phyloP scores from a whole-genome alignment of 2,888 invertebrate genomes.

The Latrodectus hesperus region DNA sequence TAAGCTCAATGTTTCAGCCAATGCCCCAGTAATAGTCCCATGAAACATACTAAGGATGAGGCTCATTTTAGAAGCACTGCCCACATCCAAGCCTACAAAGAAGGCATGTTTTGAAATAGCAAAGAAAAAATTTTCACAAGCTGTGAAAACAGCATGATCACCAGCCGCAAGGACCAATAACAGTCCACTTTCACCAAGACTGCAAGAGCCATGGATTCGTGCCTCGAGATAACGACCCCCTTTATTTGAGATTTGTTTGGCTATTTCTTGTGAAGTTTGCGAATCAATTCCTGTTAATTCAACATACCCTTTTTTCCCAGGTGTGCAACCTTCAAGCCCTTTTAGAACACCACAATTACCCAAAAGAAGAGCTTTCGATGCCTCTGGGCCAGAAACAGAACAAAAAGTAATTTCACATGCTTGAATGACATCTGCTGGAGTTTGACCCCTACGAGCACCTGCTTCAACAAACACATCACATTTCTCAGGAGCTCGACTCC shows the following conservation, averaged over 20 bases:
- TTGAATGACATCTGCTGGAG: conserved; percentile 93
- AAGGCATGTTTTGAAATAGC: conserved; percentile 96
- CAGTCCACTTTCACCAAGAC: conserved; percentile 89
- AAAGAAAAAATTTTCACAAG: conserved; percentile 94
- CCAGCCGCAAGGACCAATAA: conserved; percentile 93
- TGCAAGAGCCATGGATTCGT: conserved; percentile 90
- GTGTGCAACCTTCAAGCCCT: conserved; percentile 78
- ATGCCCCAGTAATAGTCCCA: conserved; percentile 91
- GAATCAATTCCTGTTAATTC: conserved; percentile 98
- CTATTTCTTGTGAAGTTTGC: conserved; percentile 93
- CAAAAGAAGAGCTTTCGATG: conserved; percentile 95
- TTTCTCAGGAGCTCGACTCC: conserved; percentile 94
- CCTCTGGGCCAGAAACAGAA: conserved; percentile 94
- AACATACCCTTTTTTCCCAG: conserved; percentile 89
- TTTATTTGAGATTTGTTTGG: conserved; percentile 80
- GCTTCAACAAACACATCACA: conserved; percentile 89
- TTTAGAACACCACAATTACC: conserved; percentile 94
- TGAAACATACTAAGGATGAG: conserved; percentile 91
- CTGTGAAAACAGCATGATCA: conserved; percentile 90
- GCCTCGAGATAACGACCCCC: conserved; percentile 96
- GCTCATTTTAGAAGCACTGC: conserved; percentile 95
- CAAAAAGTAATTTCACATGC: conserved; percentile 95
- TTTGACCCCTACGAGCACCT: conserved; percentile 88
- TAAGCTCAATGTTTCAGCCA: conserved; percentile 94
- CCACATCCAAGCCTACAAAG: conserved; percentile 92